phyloP scores from a whole-genome alignment of 2,797 vertebrate genomes.

The Sparidentex hasta region DNA sequence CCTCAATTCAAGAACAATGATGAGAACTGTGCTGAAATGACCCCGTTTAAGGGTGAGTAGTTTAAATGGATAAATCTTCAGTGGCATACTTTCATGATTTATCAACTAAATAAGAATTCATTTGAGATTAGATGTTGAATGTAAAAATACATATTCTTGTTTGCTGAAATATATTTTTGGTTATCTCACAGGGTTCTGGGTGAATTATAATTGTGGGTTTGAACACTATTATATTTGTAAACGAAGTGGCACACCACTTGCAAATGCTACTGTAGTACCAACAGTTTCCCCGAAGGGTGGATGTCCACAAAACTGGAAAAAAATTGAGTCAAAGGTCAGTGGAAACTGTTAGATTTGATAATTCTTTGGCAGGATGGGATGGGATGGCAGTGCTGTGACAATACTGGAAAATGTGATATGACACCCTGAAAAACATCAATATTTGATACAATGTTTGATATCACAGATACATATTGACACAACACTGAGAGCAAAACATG shows the following conservation, averaged over 20 bases:
- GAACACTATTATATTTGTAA: constrained; percentile 50
- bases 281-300: constrained; percentile 50
- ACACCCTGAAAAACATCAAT: too few relatives aligned
- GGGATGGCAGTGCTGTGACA: too few relatives aligned
- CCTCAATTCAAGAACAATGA: constrained; percentile 59
- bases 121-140: background rate
- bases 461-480: too few relatives aligned
- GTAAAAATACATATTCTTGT: background rate
- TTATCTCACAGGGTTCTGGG: constrained; percentile 65
- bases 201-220: constrained; percentile 50
- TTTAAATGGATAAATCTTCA: background rate
- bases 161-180: background rate
- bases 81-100: background rate
- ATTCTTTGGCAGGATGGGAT: background rate
- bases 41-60: constrained; percentile 8
- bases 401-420: too few relatives aligned
- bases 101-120: background rate
- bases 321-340: constrained; percentile 64
- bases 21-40: constrained; percentile 70
- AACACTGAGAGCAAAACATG: too few relatives aligned
- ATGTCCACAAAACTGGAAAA: constrained; percentile 59
- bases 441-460: too few relatives aligned
- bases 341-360: background rate
- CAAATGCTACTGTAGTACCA: constrained; percentile 50
- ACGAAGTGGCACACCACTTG: constrained; percentile 38